Base-by-base conservation (phyloP, 2,113 vertebrate genomes). In the Macroglossus sobrinus region DNA sequence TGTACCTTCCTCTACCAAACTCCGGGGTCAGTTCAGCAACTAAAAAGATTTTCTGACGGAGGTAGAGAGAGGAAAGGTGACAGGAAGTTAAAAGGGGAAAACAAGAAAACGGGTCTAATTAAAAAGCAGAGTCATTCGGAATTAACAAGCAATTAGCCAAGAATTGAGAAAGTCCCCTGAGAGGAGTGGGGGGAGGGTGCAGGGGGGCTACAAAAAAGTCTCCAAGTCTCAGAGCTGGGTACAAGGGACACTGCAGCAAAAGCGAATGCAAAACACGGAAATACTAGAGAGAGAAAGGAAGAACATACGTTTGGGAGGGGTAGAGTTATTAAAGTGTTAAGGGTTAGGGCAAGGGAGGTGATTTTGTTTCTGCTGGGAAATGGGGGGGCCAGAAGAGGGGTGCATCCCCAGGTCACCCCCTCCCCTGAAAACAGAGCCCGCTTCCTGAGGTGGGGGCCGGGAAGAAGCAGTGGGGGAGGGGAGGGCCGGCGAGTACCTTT, bases 401-500 rank as follows among this genome's bases (percentile, higher is more conserved):
- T 86, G 92, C 94, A 92, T 10, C 74, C 61, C 76, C 86, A 91
- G 74, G 93, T 86, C 80, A 78, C 64, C 19, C 55, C 59, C 64
- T 16, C 55, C 59, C 66, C 80, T 64, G 79, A 89, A 97, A 89
- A 92, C 84, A 93, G 87, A 78, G 88, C 87, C 30, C 30, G 72
- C 79, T 68, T 91, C 68, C 68, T 24, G 92, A 96, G 71, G 38
- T 59, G 88, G 97, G 95, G 82, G 81, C 72, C 78, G 53, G 57
- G 53, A 94, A 91, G 91, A 96, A 92, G 89, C 94, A 95, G 84
- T 69, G 90, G 97, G 93, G 96, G 91, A 97, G 84, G 97, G 90
- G 95, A 82, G 69, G 84, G 16, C 28, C n/a, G 35, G 94, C 96
- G 92, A 69, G n/a, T 98, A 98, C 98, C 98, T 99, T 96, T 61